These are phyloP conservation scores for Lutra lutra DNA, from an alignment of 2,797 vertebrate species.

Conservation along the genomic window DNA sequence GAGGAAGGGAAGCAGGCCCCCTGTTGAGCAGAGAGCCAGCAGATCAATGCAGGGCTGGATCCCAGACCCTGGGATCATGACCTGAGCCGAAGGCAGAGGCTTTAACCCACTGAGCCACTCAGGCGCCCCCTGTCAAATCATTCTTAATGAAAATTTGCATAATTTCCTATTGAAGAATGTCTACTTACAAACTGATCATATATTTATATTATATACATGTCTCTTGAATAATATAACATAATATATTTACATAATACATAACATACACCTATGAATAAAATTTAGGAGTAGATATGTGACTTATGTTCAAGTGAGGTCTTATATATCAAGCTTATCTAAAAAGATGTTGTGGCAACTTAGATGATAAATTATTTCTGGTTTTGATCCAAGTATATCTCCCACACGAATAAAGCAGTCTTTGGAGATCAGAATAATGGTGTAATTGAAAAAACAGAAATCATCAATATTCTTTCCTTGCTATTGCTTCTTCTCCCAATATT, in stretches of 20 bases:
- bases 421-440: background rate
- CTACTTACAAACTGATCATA: background rate
- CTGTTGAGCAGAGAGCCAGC: no score
- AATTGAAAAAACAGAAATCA: slow-evolving; percentile 44
- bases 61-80: no score
- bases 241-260: background rate
- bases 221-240: background rate
- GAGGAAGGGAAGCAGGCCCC: no score
- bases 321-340: background rate
- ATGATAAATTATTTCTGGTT: slow-evolving; percentile 20
- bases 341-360: background rate
- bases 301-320: background rate
- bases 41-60: accelerated
- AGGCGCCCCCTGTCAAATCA: background rate
- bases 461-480: background rate
- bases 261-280: background rate
- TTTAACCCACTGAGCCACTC: no score
- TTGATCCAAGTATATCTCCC: slow-evolving; percentile 44
- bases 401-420: background rate
- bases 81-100: no score
- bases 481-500: slow-evolving; percentile 14
- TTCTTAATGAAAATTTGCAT: background rate
- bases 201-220: background rate
- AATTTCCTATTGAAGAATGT: background rate
- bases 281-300: background rate